Percentiles rank a stretch among this genome's conserved stretches.
These are phyloP conservation scores for Taphrorychus bicolor DNA, from an alignment of 2,888 invertebrate genomes.

Conservation along the genomic window DNA sequence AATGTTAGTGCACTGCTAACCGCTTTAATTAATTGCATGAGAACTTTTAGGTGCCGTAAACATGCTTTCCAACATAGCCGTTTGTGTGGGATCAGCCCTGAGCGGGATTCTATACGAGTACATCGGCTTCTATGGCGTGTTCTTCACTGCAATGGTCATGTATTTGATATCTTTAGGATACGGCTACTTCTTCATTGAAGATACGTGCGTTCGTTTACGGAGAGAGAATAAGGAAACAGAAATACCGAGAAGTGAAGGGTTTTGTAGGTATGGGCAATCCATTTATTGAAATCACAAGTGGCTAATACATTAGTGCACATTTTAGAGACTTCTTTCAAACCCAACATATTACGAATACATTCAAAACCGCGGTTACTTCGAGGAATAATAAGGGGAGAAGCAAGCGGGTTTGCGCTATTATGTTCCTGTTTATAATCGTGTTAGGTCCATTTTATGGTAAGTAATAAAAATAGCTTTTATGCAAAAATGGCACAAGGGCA, in stretches of 20 bases:
- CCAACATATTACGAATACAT: constrained; percentile 62
- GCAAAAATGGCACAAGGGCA: not conserved
- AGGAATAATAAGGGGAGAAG: constrained; percentile 58
- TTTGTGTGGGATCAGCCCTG: constrained; percentile 61
- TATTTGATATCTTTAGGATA: constrained; percentile 62
- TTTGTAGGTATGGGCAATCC: constrained; percentile 17
- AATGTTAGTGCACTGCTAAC: constrained; percentile 42
- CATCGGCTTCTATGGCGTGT: constrained; percentile 65
- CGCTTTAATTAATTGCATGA: no score
- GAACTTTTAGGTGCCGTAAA: constrained; percentile 39
- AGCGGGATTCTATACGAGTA: constrained; percentile 63
- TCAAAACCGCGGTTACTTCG: constrained; percentile 62
- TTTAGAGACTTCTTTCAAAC: constrained; percentile 58
- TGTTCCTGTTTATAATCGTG: constrained; percentile 62
- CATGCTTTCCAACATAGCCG: constrained; percentile 61
- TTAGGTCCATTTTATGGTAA: constrained; percentile 66
- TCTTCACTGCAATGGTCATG: constrained; percentile 58
- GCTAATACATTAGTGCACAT: constrained; percentile 13
- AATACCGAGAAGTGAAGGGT: constrained; percentile 18
- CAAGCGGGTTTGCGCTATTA: constrained; percentile 61
- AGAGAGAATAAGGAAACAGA: not conserved
- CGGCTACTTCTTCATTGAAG: constrained; percentile 54
- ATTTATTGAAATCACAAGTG: not conserved
- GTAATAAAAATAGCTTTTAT: constrained; percentile 40
- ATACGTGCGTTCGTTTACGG: constrained; percentile 8